Base-by-base conservation (phyloP, 1,140 invertebrate genomes). In the Rhagoletis pomonella region DNA sequence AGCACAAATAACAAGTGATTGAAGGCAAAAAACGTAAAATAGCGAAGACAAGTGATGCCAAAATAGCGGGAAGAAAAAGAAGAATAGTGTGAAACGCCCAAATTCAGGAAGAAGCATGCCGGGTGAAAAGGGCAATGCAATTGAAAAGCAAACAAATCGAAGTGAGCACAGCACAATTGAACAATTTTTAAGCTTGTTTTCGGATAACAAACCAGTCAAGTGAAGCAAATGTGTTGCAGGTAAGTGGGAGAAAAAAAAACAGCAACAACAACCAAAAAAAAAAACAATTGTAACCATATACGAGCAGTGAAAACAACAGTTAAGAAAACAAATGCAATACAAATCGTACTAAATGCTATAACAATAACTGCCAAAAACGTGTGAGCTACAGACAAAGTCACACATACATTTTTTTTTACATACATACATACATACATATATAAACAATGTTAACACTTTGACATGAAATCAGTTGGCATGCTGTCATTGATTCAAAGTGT, bases 301-400 rank as follows among this genome's bases (percentile, higher is more conserved):
- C 19, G 39, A 67, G 19, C 64, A 39, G 29, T 67, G 9, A 10
- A 67, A 42, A 67, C n/a, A 39, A 29, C 64, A 67, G 29, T 29
- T 67, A 14, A 29, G 4, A 67, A 67, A 67, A 67, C 29, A 67
- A 67, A 62, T 62, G 17, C 0, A 73, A 47, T 73, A 42, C 39
- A 73, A 47, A 44, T 73, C 12, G 39, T 73, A 44, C 44, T 44
- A 47, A 73, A 73, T 73, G 44, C 39, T 14, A 42, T 73, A 42
- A 73, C 67, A 73, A 73, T 73, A 73, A 73, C 67, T 4, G 64
- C 17, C 64, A 65, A 19, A 39, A 65, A 4, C 64, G 9, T 65
- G 39, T 42, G 39, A 73, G 39, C 67, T 73, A 73, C 44, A 39
- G 42, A 73, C 39, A 42, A 67, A 42, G 12, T 39, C 29, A 67